Conservation (phyloP, 2,888 invertebrate genomes). For the Agrochola lota region DNA sequence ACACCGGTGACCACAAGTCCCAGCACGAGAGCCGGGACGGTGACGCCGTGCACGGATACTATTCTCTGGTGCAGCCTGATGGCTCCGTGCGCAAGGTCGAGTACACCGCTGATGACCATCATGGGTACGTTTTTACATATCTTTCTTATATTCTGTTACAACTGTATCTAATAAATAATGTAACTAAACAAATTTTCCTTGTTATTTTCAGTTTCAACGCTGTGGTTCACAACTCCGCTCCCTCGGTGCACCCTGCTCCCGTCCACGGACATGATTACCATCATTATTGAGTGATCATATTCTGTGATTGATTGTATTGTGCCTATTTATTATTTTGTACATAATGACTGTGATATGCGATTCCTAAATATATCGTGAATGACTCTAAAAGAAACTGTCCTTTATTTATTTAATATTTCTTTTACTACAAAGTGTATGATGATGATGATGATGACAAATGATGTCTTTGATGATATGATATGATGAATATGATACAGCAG, state of each 20-base stretch:
- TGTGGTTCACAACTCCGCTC: conserved; percentile 85
- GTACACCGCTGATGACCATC: conserved; percentile 80
- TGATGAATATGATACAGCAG: not conserved
- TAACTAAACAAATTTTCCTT: too few relatives aligned
- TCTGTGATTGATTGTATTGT: conserved; percentile 30
- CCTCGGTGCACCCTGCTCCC: conserved; percentile 79
- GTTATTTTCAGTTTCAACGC: conserved; percentile 85
- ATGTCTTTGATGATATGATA: not conserved
- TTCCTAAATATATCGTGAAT: conserved; percentile 35
- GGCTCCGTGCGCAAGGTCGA: conserved; percentile 85
- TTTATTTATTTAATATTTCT: not conserved
- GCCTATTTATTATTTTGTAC: conserved; percentile 54
- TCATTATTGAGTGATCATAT: conserved; percentile 68
- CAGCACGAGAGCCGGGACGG: conserved; percentile 89
- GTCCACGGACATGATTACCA: conserved; percentile 75
- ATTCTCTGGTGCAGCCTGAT: conserved; percentile 86
- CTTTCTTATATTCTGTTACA: too few relatives aligned
- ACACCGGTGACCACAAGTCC: conserved; percentile 90
- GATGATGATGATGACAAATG: too few relatives aligned
- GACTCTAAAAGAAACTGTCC: not conserved
- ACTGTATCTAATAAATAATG: too few relatives aligned
- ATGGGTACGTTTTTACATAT: conserved; percentile 55
- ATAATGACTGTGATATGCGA: conserved; percentile 37
- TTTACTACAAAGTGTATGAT: not conserved
- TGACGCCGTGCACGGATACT: conserved; percentile 90